Evolutionary conservation across 2,888 invertebrate species (phyloP), one percentile per base, ranked within the genome.

Genomic region (Dasypogon diadema): DNA sequence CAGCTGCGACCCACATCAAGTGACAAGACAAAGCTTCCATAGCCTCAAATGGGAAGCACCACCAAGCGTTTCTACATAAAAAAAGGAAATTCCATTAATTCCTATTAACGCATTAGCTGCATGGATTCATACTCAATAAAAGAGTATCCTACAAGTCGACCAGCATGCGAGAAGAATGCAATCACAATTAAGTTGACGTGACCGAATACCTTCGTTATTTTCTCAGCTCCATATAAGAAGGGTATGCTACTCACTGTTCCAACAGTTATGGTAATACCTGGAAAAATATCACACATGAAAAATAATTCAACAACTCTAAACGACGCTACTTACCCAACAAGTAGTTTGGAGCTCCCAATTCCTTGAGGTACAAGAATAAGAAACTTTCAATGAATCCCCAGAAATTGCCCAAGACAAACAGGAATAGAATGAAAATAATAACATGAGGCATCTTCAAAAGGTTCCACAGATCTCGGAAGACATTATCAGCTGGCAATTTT

Each of bases 351-450:
- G 94, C 94, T 16, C 94, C 92, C 78, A 95, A 87, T 84, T 95
- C 94, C 85, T 92, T 92, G 78, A 96, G 88, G 84, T 94, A 96
- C 82, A 95, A 89, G 84, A 95, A 96, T 34, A 96, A 87, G 84
- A 94, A 96, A 70, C 93, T 94, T 85, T 96, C 96, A 75, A 96
- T 93, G 85, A 95, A 95, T 30, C 96, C 96, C 92, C 94, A 95
- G 83, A 94, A 91, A 82, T 94, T 93, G 76, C 96, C 96, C 80
- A 96, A 88, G 26, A 92, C 89, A 82, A 94, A 93, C 54, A 96
- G 87, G 84, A 95, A 93, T 81, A 93, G 87, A 82, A 96, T 92
- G 82, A 96, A 95, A 54, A 92, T 88, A 37, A 93, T 90, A 55
- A 96, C 92, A 81, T 93, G 92, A 0, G 93, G 92, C 89, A 94